Evolutionary conservation across 2,888 invertebrate species (phyloP).

Genomic region (Cynaeus angustus): DNA sequence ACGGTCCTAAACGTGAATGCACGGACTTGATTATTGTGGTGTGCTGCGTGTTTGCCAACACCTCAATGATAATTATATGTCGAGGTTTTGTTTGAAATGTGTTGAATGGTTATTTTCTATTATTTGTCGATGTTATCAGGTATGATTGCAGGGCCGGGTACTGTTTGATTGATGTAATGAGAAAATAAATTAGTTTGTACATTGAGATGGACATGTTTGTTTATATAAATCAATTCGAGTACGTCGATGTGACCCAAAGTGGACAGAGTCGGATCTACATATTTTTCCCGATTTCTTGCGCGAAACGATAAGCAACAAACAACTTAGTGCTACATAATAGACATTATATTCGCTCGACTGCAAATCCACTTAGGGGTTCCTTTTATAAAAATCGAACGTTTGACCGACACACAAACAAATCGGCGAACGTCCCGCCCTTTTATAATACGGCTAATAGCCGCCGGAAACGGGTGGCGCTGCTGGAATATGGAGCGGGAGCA

Average conservation of each 20-base stretch:
- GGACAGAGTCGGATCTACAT: slow-evolving; percentile 9
- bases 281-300: slow-evolving; percentile 23
- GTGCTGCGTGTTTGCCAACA: slow-evolving; percentile 47
- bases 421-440: slow-evolving; percentile 68
- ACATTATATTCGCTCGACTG: slow-evolving; percentile 65
- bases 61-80: slow-evolving; percentile 53
- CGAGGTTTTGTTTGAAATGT: slow-evolving; percentile 51
- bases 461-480: slow-evolving; percentile 69
- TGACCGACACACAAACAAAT: slow-evolving; percentile 66
- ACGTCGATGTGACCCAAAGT: background rate
- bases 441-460: slow-evolving; percentile 70
- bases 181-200: slow-evolving; percentile 48
- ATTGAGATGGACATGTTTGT: slow-evolving; percentile 37
- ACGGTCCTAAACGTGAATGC: slow-evolving; percentile 37
- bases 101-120: slow-evolving; percentile 52
- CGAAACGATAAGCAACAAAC: slow-evolving; percentile 47
- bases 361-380: slow-evolving; percentile 63
- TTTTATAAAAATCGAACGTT: slow-evolving; percentile 50
- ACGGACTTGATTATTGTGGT: slow-evolving; percentile 41
- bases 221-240: slow-evolving; percentile 45
- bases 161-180: slow-evolving; percentile 49
- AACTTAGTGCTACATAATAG: slow-evolving; percentile 58
- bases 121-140: slow-evolving; percentile 51
- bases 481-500: slow-evolving; percentile 46
- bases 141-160: slow-evolving; percentile 44